Base-by-base conservation (phyloP, 2,888 invertebrate genomes). In the Entomobrya proxima region DNA sequence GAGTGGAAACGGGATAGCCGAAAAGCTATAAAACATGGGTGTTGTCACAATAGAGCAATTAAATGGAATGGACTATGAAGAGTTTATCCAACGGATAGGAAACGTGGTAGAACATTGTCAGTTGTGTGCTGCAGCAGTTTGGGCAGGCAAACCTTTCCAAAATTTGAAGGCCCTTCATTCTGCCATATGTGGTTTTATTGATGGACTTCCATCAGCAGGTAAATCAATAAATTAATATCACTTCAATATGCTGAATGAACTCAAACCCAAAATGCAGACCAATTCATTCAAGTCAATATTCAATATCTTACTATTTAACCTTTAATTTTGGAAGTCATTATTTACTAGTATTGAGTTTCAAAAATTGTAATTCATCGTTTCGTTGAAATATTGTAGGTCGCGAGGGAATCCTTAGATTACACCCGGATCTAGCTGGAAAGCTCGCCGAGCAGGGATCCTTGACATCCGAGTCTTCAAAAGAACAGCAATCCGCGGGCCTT, bases 361-460 rank as follows among this genome's bases (percentile, higher is more conserved):
- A n/a, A 67, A 21, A 13, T 61, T 21, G 24, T 61, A 30, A 5
- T 52, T n/a, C 9, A 21, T 21, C 27, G 18, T 24, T 9, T 55
- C 9, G n/a, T 21, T 55, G 9, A 55, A 24, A 24, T 55, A 21
- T 55, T 21, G n/a, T 55, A 91, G 91, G 90, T 6, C 86, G 83
- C 32, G 90, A 90, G 80, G 91, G 90, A n/a, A 89, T 91, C 30
- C 91, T 95, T 55, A 92, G 93, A 87, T 92, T 93, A 1, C 95
- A 95, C 91, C 95, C 95, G 0, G 95, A 95, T 91, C 92, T 95
- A 84, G 94, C 94, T 3, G 94, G 91, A 2, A 84, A 89, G 37
- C 40, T 91, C 69, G 93, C 94, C 1, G 93, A 93, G 4, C 92
- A 92, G 83, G 94, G 93, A 4, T 92, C 93, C 88, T 91, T 95